Percentiles rank a stretch among this genome's conserved stretches.
Evolutionary conservation across 2,797 vertebrate species (phyloP).

Genomic region (Enteromius unitaeniatus): DNA sequence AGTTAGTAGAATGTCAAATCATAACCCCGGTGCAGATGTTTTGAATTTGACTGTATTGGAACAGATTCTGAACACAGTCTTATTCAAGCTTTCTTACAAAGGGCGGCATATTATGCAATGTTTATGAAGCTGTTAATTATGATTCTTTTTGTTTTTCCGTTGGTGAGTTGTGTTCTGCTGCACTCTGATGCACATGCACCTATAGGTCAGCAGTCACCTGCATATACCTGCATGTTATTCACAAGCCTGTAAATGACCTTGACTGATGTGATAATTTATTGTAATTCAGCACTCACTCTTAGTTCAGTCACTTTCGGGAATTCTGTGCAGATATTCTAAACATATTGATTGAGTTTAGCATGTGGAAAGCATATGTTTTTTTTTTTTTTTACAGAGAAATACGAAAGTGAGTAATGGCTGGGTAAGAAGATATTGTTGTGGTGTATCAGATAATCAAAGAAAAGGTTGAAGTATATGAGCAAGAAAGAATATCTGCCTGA

Average conservation of each 20-base stretch:
- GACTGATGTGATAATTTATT: conserved; percentile 19
- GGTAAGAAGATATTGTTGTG: conserved; percentile 73
- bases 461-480: conserved; percentile 17
- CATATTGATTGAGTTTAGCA: conserved; percentile 12
- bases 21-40: neutral
- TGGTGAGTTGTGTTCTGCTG: neutral
- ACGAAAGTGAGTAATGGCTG: conserved; percentile 69
- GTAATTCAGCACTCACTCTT: conserved; percentile 7
- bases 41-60: conserved; percentile 10
- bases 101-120: neutral
- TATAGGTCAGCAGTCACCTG: neutral
- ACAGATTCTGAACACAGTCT: conserved; percentile 20
- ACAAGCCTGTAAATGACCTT: neutral
- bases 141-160: neutral
- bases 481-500: conserved; percentile 22
- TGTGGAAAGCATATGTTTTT: conserved; percentile 44
- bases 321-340: conserved; percentile 16
- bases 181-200: neutral
- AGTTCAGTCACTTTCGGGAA: conserved; percentile 28
- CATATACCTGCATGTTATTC: neutral
- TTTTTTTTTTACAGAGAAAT: conserved; percentile 2
- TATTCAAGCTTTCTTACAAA: conserved; percentile 16
- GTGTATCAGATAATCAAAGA: conserved; percentile 54
- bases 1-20: neutral
- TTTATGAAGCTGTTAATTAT: neutral